These are phyloP conservation scores for Trachops cirrhosus DNA, from an alignment of 2,797 vertebrate species.

Conservation along the genomic window DNA sequence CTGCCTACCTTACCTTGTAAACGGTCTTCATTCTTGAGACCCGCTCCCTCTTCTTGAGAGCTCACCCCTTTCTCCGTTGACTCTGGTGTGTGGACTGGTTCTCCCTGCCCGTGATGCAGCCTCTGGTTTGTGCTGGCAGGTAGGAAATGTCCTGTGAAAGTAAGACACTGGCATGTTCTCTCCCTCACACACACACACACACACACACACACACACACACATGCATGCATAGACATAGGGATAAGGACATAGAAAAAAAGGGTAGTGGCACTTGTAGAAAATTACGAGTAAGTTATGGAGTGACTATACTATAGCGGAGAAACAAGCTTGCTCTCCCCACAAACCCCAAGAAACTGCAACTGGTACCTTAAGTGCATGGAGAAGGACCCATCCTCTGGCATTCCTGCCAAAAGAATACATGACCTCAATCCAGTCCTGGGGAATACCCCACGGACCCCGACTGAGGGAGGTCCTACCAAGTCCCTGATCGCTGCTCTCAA, in stretches of 20 bases:
- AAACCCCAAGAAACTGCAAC: not conserved
- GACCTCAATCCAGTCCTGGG: not conserved
- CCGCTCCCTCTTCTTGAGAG: not conserved
- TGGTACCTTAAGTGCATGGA: not conserved
- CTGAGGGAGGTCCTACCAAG: not conserved
- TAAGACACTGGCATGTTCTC: not conserved
- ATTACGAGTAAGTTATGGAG: not conserved
- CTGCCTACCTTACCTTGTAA: not conserved
- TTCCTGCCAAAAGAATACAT: not conserved
- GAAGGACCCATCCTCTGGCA: not conserved
- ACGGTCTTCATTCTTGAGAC: not conserved
- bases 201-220: not conserved
- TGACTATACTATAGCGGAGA: not conserved
- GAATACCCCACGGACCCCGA: not conserved
- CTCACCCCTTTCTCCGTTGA: not conserved
- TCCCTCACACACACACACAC: not conserved
- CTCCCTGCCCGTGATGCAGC: slow-evolving; percentile 54
- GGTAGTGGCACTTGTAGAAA: not conserved
- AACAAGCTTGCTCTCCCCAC: not conserved
- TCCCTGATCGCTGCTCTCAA: not conserved
- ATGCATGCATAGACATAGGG: not conserved
- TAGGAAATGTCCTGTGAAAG: slow-evolving; percentile 47
- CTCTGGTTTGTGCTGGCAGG: slow-evolving; percentile 48
- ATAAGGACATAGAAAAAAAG: not conserved
- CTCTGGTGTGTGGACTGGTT: not conserved